Evolutionary conservation across 2,888 invertebrate species (phyloP).

Genomic region (Entomobrya multifasciata): DNA sequence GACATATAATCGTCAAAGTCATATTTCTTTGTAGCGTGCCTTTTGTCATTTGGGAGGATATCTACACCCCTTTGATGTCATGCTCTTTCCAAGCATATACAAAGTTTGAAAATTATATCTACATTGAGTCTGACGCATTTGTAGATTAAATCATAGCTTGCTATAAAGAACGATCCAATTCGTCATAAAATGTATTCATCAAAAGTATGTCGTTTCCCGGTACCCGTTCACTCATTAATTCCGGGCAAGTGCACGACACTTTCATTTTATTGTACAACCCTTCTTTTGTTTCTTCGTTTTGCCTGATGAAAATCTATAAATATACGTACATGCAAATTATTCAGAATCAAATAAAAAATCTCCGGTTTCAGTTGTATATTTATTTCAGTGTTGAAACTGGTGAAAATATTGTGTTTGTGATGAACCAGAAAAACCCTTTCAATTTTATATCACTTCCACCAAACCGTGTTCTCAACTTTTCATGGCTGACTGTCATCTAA

Average conservation of each 20-base stretch:
- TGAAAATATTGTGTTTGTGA: not conserved
- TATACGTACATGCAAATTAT: not conserved
- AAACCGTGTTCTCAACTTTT: not conserved
- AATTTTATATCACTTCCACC: not conserved
- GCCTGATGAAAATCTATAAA: constrained; percentile 5
- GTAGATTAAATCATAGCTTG: not conserved
- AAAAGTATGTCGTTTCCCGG: not conserved
- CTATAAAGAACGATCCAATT: not conserved
- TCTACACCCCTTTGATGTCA: constrained; percentile 31
- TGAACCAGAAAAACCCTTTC: constrained; percentile 8
- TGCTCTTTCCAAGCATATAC: not conserved
- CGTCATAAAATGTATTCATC: not conserved
- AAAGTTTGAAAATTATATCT: not conserved
- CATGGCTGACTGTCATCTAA: constrained; percentile 20
- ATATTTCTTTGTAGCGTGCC: not conserved
- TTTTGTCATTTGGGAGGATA: constrained; percentile 31
- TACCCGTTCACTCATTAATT: constrained; percentile 15
- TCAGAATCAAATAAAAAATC: constrained; percentile 16
- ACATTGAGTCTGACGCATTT: constrained; percentile 19
- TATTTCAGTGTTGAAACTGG: not conserved
- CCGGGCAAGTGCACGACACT: constrained; percentile 14
- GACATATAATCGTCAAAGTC: too few species aligned
- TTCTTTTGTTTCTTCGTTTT: not conserved
- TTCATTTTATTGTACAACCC: not conserved
- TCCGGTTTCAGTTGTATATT: not conserved